These are phyloP conservation scores for Polydrusus pterygomalis DNA, from an alignment of 2,888 invertebrate species.

Conservation along the genomic window DNA sequence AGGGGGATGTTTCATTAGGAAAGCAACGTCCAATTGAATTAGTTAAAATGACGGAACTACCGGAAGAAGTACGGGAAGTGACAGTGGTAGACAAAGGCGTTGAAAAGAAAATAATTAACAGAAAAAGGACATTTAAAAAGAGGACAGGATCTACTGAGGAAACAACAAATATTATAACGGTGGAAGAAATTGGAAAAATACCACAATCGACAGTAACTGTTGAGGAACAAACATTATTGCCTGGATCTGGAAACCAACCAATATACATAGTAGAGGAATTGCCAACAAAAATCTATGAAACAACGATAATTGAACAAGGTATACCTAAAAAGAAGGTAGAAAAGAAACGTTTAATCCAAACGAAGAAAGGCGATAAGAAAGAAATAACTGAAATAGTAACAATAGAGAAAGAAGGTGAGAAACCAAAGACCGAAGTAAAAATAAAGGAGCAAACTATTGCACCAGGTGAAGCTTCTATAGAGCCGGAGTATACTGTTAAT, in stretches of 20 bases:
- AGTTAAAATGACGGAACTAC: slow-evolving; percentile 56
- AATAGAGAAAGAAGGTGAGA: slow-evolving; percentile 42
- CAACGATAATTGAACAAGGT: slow-evolving; percentile 59
- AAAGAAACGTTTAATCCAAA: slow-evolving; percentile 46
- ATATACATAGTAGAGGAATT: slow-evolving; percentile 63
- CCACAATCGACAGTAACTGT: slow-evolving; percentile 49
- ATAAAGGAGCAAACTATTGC: slow-evolving; percentile 67
- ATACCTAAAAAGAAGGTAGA: slow-evolving; percentile 49
- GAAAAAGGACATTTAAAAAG: slow-evolving; percentile 42
- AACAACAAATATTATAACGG: slow-evolving; percentile 43
- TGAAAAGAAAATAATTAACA: slow-evolving; percentile 58
- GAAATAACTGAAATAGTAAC: slow-evolving; percentile 42
- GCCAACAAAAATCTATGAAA: slow-evolving; percentile 60
- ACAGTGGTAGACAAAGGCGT: slow-evolving; percentile 59
- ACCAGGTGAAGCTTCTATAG: slow-evolving; percentile 65
- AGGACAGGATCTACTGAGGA: slow-evolving; percentile 28
- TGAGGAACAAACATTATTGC: slow-evolving; percentile 6
- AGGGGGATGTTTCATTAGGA: too few species aligned
- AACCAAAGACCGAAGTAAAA: slow-evolving; percentile 38
- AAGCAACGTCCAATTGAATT: slow-evolving; percentile 34
- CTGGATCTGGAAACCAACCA: slow-evolving; percentile 23
- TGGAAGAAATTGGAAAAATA: slow-evolving; percentile 57
- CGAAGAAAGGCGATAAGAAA: slow-evolving; percentile 46
- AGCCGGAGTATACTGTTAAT: slow-evolving; percentile 52
- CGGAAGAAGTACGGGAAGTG: slow-evolving; percentile 55